Conservation (phyloP, 2,113 vertebrate species). For the Heloderma charlesbogerti region DNA sequence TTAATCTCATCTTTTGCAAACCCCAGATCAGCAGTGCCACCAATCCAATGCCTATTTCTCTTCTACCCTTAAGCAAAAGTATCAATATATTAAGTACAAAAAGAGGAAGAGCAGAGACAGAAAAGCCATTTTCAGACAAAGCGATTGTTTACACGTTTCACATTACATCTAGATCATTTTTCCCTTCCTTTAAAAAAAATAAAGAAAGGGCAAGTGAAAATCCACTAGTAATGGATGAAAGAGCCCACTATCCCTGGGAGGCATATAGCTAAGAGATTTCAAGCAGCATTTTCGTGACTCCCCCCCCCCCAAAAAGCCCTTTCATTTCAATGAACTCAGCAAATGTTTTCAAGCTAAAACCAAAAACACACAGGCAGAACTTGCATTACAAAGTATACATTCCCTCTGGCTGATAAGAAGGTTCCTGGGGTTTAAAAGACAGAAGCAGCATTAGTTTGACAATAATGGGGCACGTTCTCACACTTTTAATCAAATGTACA, state of each 20-base stretch:
- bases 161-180: neutral
- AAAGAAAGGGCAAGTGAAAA: neutral
- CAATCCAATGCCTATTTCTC: neutral
- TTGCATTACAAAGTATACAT: fast-evolving
- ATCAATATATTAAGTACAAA: neutral
- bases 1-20: neutral
- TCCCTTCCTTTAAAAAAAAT: neutral
- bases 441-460: neutral
- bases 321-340: neutral
- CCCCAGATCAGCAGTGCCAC: neutral
- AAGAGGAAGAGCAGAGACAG: neutral
- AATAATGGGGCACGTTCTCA: neutral
- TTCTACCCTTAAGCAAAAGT: neutral
- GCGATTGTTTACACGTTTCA: neutral
- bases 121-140: neutral
- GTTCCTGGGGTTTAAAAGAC: neutral
- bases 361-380: neutral
- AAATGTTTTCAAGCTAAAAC: slow-evolving; percentile 9
- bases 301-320: neutral
- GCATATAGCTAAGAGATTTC: slow-evolving; percentile 16
- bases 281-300: slow-evolving; percentile 6
- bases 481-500: neutral
- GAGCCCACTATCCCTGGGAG: neutral
- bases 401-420: neutral
- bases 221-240: neutral